A percentile compares a stretch with the other conserved stretches of the same genome.
Evolutionary conservation across 2,113 vertebrate genomes (phyloP).

Genomic region (Anarrhichthys ocellatus): DNA sequence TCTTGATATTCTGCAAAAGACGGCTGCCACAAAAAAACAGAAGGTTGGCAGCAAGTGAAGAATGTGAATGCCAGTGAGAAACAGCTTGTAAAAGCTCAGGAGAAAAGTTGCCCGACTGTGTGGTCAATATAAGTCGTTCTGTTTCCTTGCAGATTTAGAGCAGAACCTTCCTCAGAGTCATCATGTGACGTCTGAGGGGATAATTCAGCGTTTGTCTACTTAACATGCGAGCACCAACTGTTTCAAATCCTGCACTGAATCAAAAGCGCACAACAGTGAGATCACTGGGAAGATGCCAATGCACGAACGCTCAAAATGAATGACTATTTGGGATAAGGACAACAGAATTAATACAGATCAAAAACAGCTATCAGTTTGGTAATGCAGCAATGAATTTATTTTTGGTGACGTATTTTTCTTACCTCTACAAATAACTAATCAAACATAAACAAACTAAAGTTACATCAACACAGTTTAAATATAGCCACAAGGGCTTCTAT

Average conservation of each 20-base stretch:
- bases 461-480: neutral
- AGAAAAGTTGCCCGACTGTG: neutral
- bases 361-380: neutral
- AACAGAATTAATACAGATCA: neutral
- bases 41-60: neutral
- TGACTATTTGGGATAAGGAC: neutral
- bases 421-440: neutral
- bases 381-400: neutral
- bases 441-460: neutral
- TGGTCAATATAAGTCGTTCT: neutral
- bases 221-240: neutral
- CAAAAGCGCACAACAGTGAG: neutral
- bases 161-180: neutral
- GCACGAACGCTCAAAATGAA: neutral
- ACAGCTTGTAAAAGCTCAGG: neutral
- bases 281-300: neutral
- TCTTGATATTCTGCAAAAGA: constrained; percentile 16
- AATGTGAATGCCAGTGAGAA: too few relatives aligned
- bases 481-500: neutral
- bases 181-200: neutral
- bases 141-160: neutral
- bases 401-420: neutral
- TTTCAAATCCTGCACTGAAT: neutral
- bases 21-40: neutral
- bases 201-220: neutral